Evolutionary conservation across 2,888 invertebrate species (phyloP).

Genomic region (Lasioglossum oenotherae): DNA sequence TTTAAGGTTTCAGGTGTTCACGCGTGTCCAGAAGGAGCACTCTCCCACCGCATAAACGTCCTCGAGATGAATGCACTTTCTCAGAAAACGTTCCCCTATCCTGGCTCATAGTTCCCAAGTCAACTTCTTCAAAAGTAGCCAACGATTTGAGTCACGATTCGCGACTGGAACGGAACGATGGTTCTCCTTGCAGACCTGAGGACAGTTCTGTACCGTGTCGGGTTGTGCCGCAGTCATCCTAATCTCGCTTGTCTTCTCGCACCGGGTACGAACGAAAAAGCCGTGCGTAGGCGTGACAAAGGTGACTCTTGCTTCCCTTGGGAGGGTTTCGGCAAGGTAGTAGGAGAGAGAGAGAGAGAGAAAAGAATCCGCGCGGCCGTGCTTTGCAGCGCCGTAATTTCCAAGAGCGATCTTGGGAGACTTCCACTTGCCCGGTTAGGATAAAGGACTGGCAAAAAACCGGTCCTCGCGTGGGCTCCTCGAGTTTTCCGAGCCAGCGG

Average conservation of each 20-base stretch:
- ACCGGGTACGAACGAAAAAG: constrained; percentile 8
- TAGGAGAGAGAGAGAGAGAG: background rate
- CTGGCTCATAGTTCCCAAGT: background rate
- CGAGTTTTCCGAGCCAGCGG: constrained; percentile 23
- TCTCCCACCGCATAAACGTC: background rate
- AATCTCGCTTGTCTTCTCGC: background rate
- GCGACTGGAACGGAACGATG: background rate
- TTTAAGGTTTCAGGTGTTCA: too few relatives aligned
- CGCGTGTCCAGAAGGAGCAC: too few relatives aligned
- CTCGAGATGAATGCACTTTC: background rate
- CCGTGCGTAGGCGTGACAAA: constrained; percentile 38
- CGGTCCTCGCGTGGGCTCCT: constrained; percentile 22
- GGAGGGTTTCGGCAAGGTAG: background rate
- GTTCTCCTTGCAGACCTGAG: background rate
- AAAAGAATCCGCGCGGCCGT: background rate
- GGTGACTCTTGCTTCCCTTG: constrained; percentile 20
- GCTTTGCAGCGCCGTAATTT: constrained; percentile 17
- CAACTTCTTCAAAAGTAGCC: background rate
- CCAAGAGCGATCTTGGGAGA: constrained; percentile 30
- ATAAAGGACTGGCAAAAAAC: constrained; percentile 40
- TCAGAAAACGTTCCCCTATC: background rate
- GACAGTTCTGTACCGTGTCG: background rate
- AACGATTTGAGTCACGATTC: background rate
- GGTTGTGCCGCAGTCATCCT: background rate
- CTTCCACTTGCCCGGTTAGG: constrained; percentile 19